Base-by-base conservation (phyloP, 1,140 invertebrate genomes). In the Drosophila orena region DNA sequence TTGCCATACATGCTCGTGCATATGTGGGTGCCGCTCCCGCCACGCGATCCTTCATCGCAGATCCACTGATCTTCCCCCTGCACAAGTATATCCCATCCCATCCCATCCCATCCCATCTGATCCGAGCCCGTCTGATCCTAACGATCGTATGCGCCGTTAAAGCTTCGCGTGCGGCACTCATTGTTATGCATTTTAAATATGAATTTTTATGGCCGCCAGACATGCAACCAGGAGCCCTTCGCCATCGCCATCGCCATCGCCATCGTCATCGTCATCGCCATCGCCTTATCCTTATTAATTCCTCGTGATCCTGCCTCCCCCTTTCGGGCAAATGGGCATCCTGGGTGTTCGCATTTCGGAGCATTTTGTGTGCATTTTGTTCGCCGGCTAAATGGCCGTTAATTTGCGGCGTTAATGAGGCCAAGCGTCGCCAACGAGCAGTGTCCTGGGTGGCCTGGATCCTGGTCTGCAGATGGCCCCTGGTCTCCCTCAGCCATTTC, bases 131-230 rank as follows among this genome's bases (percentile, higher is more conserved):
- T 11, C 27, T 40, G 59, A 47, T 43, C 62, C 70, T 74, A 81
- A 80, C 61, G 61, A 38, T 71, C 30, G 7, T 10, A 3, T 30
- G 30, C 38, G 58, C 79, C 57, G 52, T 54, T 53, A 71, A 84
- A 79, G 68, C 52, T 79, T 83, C 46, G 83, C 83, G 79, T 86
- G 83, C 58, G 75, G 84, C 60, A 66, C 84, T 79, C 83, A 88
- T 89, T 89, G 84, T 88, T 88, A 88, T 88, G 83, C 84, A 88
- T 83, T 88, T 88, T 88, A 88, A 83, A 88, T 88, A 83, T 77
- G 66, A 65, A 88, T 72, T 88, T 88, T 88, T 81, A 88, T 79
- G 61, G 43, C 66, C 83, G 44, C 58, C 76, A 81, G 79, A 79
- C 83, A 86, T 79, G 83, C 44, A 22, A 30, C 30, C 30, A 38